Conservation (phyloP, 2,797 vertebrate species). For the Danio choprae region DNA sequence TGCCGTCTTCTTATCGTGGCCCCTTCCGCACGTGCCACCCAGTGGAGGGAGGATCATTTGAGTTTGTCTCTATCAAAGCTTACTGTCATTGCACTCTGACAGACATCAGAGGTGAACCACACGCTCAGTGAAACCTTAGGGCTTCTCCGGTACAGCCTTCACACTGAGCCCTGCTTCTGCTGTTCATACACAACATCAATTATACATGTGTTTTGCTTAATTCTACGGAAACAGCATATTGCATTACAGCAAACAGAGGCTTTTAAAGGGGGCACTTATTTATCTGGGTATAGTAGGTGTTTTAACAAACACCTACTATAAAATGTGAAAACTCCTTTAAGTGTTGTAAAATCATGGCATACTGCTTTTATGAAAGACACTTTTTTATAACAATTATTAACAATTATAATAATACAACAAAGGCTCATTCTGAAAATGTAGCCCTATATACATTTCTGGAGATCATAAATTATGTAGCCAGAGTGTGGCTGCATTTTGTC, state of each 20-base stretch:
- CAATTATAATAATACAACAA: too few relatives aligned
- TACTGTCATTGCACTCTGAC: conserved; percentile 66
- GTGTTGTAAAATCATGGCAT: neutral
- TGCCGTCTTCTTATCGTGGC: conserved; percentile 65
- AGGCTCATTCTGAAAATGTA: too few relatives aligned
- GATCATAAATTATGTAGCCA: too few relatives aligned
- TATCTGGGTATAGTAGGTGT: neutral
- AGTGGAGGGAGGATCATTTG: conserved; percentile 56
- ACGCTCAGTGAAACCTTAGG: conserved; percentile 16
- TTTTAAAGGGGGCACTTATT: neutral
- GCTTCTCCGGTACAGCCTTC: conserved; percentile 17
- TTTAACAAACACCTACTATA: neutral
- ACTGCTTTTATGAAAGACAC: too few relatives aligned
- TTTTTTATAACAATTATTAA: too few relatives aligned
- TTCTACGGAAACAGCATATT: neutral
- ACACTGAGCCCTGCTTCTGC: conserved; percentile 21
- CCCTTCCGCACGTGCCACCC: conserved; percentile 65
- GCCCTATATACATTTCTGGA: too few relatives aligned
- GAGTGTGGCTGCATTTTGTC: too few relatives aligned
- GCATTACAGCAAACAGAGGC: neutral
- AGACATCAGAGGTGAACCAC: conserved; percentile 63
- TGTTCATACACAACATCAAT: conserved; percentile 16
- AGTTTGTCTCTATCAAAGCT: conserved; percentile 72
- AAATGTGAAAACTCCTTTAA: neutral
- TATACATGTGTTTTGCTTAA: conserved; percentile 15